Evolutionary conservation across 2,888 invertebrate species (phyloP).

Genomic region (Gisinianus flammeolus): DNA sequence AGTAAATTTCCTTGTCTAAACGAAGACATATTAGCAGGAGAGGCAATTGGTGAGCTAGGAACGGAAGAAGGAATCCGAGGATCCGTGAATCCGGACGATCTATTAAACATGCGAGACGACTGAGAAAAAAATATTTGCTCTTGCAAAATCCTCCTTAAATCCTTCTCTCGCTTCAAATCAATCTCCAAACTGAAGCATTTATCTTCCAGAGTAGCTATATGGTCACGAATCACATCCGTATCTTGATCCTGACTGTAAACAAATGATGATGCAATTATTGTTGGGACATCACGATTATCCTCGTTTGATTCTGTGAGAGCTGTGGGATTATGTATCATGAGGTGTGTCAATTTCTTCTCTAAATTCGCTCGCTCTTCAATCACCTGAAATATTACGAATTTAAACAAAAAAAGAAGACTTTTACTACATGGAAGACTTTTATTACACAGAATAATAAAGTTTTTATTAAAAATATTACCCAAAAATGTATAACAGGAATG

Average conservation of each 20-base stretch:
- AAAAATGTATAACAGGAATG: not conserved
- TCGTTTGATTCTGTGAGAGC: too few relatives aligned
- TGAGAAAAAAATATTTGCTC: slow-evolving; percentile 55
- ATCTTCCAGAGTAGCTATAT: slow-evolving; percentile 50
- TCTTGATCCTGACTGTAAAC: not conserved
- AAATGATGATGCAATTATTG: not conserved
- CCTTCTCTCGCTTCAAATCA: slow-evolving; percentile 52
- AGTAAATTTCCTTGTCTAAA: not conserved
- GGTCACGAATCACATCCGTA: slow-evolving; percentile 41
- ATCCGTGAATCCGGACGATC: not conserved
- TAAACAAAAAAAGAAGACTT: too few relatives aligned
- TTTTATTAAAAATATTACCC: not conserved
- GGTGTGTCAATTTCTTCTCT: slow-evolving; percentile 12
- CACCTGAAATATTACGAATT: slow-evolving; percentile 15
- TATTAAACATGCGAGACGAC: not conserved
- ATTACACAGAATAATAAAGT: not conserved
- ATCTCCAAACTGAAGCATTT: slow-evolving; percentile 49
- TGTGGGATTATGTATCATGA: not conserved
- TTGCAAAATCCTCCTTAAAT: slow-evolving; percentile 53
- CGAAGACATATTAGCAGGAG: not conserved
- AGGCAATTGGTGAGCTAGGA: not conserved
- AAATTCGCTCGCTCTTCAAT: slow-evolving; percentile 23
- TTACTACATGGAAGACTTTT: too few relatives aligned
- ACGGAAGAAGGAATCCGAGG: not conserved
- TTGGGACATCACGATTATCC: not conserved